These are phyloP conservation scores for Helleia helle DNA, from an alignment of 2,888 invertebrate genomes.

Conservation along the genomic window DNA sequence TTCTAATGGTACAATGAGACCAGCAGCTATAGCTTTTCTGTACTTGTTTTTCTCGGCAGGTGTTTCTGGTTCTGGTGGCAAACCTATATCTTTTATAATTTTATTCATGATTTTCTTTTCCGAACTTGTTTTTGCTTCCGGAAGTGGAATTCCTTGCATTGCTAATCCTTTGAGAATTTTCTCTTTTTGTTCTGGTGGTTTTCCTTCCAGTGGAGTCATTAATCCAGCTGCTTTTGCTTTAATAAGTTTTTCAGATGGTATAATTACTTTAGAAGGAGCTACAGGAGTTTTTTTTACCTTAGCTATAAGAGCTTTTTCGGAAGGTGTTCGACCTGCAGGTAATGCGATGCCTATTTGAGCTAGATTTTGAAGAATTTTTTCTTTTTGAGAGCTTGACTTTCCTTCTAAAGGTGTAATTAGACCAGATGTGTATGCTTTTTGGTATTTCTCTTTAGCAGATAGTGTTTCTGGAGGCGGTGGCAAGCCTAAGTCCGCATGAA, in stretches of 20 bases:
- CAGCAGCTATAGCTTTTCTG: slow-evolving; percentile 16
- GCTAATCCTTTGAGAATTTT: slow-evolving; percentile 18
- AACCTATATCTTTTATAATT: slow-evolving; percentile 16
- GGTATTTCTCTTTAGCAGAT: slow-evolving; percentile 23
- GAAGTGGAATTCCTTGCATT: slow-evolving; percentile 18
- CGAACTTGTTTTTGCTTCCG: slow-evolving; percentile 14
- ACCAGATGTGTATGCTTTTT: slow-evolving; percentile 26
- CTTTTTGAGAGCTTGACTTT: slow-evolving; percentile 23
- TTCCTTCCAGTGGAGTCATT: slow-evolving; percentile 21
- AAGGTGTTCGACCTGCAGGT: slow-evolving; percentile 9
- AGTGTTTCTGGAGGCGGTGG: slow-evolving; percentile 23
- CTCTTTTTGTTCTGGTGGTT: slow-evolving; percentile 18
- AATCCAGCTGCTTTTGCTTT: slow-evolving; percentile 22
- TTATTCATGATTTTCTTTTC: slow-evolving; percentile 21
- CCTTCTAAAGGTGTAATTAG: slow-evolving; percentile 29
- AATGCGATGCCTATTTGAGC: slow-evolving; percentile 7
- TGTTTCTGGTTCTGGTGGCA: slow-evolving; percentile 21
- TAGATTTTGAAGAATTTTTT: slow-evolving; percentile 14
- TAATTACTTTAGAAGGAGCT: too few species aligned
- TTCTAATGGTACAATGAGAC: slow-evolving; percentile 18
- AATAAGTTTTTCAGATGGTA: too few species aligned
- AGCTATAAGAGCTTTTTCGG: slow-evolving; percentile 18
- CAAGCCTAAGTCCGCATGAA: slow-evolving; percentile 19
- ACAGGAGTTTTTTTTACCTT: slow-evolving; percentile 21
- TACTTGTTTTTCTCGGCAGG: slow-evolving; percentile 18